These are phyloP conservation scores for Cervus canadensis DNA, from an alignment of 2,113 vertebrate genomes.

Conservation along the genomic window DNA sequence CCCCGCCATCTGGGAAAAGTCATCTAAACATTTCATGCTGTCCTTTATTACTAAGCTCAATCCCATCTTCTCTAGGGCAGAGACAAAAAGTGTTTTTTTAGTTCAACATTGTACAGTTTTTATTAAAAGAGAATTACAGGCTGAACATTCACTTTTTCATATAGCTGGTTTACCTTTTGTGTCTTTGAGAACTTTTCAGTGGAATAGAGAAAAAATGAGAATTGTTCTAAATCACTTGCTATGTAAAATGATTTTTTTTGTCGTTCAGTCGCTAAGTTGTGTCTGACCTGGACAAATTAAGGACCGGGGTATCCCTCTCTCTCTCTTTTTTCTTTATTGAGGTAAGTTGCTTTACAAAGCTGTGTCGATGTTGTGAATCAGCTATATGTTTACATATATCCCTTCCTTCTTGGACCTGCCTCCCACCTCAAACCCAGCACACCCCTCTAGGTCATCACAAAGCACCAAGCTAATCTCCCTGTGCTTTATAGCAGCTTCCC, in stretches of 20 bases:
- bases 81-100: background rate
- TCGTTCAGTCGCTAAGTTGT: background rate
- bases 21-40: background rate
- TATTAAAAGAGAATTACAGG: conserved; percentile 37
- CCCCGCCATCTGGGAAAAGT: background rate
- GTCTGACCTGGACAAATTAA: background rate
- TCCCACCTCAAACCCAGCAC: background rate
- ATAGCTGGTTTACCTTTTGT: background rate
- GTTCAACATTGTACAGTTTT: conserved; percentile 28
- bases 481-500: background rate
- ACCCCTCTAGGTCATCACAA: background rate
- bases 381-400: background rate
- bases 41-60: background rate
- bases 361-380: background rate
- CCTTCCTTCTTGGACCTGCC: background rate
- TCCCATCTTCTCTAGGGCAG: background rate
- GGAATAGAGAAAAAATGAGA: background rate
- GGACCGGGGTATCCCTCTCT: background rate
- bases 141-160: background rate
- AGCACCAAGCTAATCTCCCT: background rate
- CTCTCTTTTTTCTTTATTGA: background rate
- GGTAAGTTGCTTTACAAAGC: background rate
- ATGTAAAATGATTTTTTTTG: background rate
- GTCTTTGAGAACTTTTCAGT: background rate
- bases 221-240: background rate